A percentile compares a stretch with the other conserved stretches of the same genome.
phyloP scores from a whole-genome alignment of 2,888 invertebrate species.

The Notodonta ziczac region DNA sequence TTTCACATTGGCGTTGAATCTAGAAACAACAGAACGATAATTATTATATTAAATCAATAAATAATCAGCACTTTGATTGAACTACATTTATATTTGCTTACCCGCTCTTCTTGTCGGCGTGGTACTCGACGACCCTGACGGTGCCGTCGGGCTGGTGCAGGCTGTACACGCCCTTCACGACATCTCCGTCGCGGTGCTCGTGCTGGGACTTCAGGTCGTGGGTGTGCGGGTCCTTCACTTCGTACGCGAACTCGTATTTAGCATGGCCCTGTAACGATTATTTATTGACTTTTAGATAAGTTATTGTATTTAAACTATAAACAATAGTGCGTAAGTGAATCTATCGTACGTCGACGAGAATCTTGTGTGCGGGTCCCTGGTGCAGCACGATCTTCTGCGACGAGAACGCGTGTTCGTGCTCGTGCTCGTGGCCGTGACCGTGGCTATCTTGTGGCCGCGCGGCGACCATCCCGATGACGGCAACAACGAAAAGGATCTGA shows the following conservation, averaged over 20 bases:
- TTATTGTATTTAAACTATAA: neutral
- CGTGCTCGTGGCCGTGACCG: slow-evolving; percentile 15
- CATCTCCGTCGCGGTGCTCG: slow-evolving; percentile 81
- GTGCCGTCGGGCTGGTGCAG: slow-evolving; percentile 69
- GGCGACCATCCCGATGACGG: slow-evolving; percentile 38
- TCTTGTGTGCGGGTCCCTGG: slow-evolving; percentile 19
- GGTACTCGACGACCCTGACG: slow-evolving; percentile 43
- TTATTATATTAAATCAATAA: neutral
- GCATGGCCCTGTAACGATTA: slow-evolving; percentile 2
- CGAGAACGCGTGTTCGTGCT: slow-evolving; percentile 62
- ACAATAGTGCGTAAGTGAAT: neutral
- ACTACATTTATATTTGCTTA: neutral
- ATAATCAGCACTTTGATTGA: neutral
- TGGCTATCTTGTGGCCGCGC: slow-evolving; percentile 47
- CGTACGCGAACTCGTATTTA: slow-evolving; percentile 79
- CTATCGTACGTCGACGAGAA: neutral
- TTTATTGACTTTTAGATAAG: neutral
- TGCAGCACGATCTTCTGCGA: slow-evolving; percentile 56
- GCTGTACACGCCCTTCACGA: slow-evolving; percentile 82
- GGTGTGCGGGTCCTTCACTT: slow-evolving; percentile 79
- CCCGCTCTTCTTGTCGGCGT: slow-evolving; percentile 22
- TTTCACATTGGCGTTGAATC: slow-evolving; percentile 16
- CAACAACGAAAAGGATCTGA: slow-evolving; percentile 44
- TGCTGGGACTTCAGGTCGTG: slow-evolving; percentile 82
- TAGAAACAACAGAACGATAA: slow-evolving; percentile 3